Percentiles rank a stretch among this genome's conserved stretches.
Evolutionary conservation across 2,797 vertebrate genomes (phyloP).

Genomic region (Acrossocheilus wenchowensis): DNA sequence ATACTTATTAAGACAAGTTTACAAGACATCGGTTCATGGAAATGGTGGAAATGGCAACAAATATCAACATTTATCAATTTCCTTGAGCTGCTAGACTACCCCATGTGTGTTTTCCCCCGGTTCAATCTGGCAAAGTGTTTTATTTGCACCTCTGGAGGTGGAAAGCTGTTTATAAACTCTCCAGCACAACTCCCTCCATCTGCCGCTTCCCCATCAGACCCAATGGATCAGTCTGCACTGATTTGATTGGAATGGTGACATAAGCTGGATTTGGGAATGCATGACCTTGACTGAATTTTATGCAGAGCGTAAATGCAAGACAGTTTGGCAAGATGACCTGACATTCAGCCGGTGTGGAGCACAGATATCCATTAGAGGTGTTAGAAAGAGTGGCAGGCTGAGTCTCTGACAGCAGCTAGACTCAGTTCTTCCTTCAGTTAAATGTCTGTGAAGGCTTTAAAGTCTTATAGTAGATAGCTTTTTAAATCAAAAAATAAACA

Average conservation of each 20-base stretch:
- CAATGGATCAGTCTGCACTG: slow-evolving; percentile 6
- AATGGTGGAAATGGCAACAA: slow-evolving; percentile 13
- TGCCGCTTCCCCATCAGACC: slow-evolving; percentile 25
- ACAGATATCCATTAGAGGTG: slow-evolving; percentile 70
- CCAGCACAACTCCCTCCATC: slow-evolving; percentile 30
- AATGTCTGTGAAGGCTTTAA: slow-evolving; percentile 67
- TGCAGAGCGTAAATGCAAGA: not conserved
- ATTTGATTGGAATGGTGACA: slow-evolving; percentile 30
- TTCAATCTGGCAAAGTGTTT: slow-evolving; percentile 49
- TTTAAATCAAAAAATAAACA: not conserved
- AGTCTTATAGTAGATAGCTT: not conserved
- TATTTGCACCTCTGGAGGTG: slow-evolving; percentile 51
- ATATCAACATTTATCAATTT: not conserved
- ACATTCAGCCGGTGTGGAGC: slow-evolving; percentile 60
- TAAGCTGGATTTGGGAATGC: slow-evolving; percentile 23
- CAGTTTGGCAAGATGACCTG: slow-evolving; percentile 42
- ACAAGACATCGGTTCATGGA: not conserved
- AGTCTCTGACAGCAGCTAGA: slow-evolving; percentile 61
- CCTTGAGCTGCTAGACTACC: slow-evolving; percentile 18
- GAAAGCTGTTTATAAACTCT: slow-evolving; percentile 35
- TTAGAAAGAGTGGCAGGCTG: slow-evolving; percentile 54
- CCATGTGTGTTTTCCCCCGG: not conserved
- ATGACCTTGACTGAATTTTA: slow-evolving; percentile 22
- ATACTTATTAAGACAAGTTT: not conserved
- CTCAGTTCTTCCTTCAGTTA: slow-evolving; percentile 69